Base-by-base conservation (phyloP, 2,888 invertebrate species). In the Oscheius myriophilus region DNA sequence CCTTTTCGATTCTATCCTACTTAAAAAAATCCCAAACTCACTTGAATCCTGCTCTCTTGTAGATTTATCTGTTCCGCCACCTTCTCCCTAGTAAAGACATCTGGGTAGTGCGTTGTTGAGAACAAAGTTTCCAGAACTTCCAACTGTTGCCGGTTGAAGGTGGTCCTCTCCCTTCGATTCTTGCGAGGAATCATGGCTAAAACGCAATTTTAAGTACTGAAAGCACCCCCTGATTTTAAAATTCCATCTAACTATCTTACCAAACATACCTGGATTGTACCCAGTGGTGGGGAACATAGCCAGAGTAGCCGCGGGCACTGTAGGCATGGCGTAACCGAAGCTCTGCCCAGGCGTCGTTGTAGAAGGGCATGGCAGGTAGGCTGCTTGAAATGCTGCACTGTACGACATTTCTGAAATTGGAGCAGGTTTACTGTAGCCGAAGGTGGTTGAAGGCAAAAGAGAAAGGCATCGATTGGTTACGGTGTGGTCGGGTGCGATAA, bases 1-100 rank as follows among this genome's bases (percentile, higher is more conserved):
- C n/a, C n/a, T n/a, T n/a, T n/a, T n/a, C n/a, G n/a, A n/a, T n/a
- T n/a, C n/a, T n/a, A n/a, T n/a, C n/a, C n/a, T n/a, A n/a, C n/a
- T n/a, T n/a, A n/a, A n/a, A n/a, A n/a, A n/a, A n/a, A n/a, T n/a
- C n/a, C 41, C 26, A 53, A 18, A 21, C 70, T n/a, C 45, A 82
- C 84, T 73, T 84, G 84, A 67, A 84, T 84, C 64, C 84, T 62
- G 39, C 80, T 79, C 55, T 84, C 84, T 54, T 82, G 84, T 12
- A 84, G 71, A 54, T 81, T 73, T 26, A 84, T 84, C 63, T 84
- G 78, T 33, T 80, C 79, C 25, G 84, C 84, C 25, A 84, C 80
- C 46, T 80, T 72, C 61, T 84, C 84, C 14, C 84, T 68, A 16
- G 83, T 79, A 69, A 79, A 84, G 21, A 84, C 84, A 68, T 84